Base-by-base conservation (phyloP, 2,888 invertebrate species). In the Eustalomyia histrio region DNA sequence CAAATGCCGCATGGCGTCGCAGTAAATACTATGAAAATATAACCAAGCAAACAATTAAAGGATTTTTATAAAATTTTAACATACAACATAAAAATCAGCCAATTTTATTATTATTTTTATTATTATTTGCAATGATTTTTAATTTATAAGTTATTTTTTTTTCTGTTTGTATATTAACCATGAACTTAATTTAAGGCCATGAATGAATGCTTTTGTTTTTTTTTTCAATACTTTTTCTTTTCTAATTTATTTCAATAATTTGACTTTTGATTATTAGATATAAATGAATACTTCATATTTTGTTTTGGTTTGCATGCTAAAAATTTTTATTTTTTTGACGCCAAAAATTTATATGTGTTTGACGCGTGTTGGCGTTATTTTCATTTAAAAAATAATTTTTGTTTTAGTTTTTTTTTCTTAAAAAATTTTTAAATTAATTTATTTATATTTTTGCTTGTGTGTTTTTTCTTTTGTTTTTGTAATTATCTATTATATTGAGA, bases 31-130 rank as follows among this genome's bases (percentile, higher is more conserved):
- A 91, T 84, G 90, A 90, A 82, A 91, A 91, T 83, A 91, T 92
- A 84, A 92, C 92, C 85, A 92, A 92, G 85, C 92, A 92, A 87
- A 92, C 93, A 81, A 92, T 93, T 86, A 92, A 92, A 89, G 92
- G 92, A 82, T 92, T 92, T 87, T 89, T 93, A 85, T 92, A 87
- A 86, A 72, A 65, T 8, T 60, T 18, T 12, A 39, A 10, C 39
- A n/a, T n/a, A 47, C n/a, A 14, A 47, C n/a, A 47, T n/a, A 12
- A 47, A 29, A 29, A 29, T 29, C 43, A 14, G n/a, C 43, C 7
- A 4, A 17, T 35, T 35, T 50, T 12, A 63, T 43, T 50, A 24
- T 24, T 63, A 21, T 21, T 17, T 35, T 8, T 64, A 43, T 50
- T 50, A 17, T n/a, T n/a, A 39, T 24, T 21, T 1, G 2, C n/a